Conservation (phyloP, 1,140 invertebrate genomes). For the Latrodectus geometricus region DNA sequence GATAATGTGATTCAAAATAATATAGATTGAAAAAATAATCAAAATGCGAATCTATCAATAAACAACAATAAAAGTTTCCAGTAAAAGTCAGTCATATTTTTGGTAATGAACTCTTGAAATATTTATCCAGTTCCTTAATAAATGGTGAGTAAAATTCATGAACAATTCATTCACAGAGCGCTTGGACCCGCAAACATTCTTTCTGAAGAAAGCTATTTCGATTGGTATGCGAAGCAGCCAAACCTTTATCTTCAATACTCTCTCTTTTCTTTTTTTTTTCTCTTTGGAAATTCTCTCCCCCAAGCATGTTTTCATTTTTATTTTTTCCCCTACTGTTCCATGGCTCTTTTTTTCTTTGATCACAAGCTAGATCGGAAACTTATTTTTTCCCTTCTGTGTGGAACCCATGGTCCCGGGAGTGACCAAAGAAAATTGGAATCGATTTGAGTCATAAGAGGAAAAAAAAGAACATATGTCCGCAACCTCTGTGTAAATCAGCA, state of each 20-base stretch:
- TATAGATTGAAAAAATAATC: too few species aligned
- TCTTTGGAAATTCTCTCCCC: background rate
- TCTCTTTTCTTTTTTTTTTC: background rate
- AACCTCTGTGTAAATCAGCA: background rate
- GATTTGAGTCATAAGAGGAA: slow-evolving; percentile 21
- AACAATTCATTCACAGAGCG: slow-evolving; percentile 7
- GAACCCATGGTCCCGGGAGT: slow-evolving; percentile 3
- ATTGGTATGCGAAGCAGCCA: slow-evolving; percentile 23
- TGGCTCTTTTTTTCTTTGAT: background rate
- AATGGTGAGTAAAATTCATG: slow-evolving; percentile 18
- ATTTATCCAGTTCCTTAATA: background rate
- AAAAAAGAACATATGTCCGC: background rate
- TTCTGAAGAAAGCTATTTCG: slow-evolving; percentile 24
- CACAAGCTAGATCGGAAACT: background rate
- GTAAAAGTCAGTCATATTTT: too few species aligned
- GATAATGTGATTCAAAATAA: too few species aligned
- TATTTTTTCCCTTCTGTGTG: slow-evolving; percentile 8
- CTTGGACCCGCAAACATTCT: slow-evolving; percentile 17
- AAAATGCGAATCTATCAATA: too few species aligned
- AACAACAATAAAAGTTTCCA: too few species aligned
- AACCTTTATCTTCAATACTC: slow-evolving; percentile 5
- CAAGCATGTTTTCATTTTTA: slow-evolving; percentile 7
- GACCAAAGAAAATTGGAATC: slow-evolving; percentile 51
- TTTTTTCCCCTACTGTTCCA: background rate
- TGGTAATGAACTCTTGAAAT: background rate